Base-by-base conservation (phyloP, 2,797 vertebrate species). In the Crocodylus rhombifer region DNA sequence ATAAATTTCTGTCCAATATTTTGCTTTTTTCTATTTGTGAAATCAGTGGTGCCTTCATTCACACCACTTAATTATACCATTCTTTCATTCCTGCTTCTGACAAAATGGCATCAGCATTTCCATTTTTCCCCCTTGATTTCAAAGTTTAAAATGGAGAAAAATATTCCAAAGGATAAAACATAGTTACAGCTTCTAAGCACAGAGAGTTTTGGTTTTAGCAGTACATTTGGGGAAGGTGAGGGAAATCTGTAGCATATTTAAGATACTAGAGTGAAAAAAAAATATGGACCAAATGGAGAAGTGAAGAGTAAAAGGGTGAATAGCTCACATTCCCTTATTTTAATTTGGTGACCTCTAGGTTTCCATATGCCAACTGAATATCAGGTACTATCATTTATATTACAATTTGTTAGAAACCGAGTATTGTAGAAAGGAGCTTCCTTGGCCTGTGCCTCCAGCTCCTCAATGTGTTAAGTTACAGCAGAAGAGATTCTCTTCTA, bases 281-380 rank as follows among this genome's bases (percentile, higher is more conserved):
- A 26, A 26, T 9, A 0, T 21, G 21, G 84, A n/a, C 36, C 23
- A 4, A 1, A 0, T 21, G 8, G 2, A 75, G 63, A 84, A 42
- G 51, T 77, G 42, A 51, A 51, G 42, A 69, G 17, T 69, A 21
- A 33, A 33, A 36, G 21, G 60, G 33, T 58, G 51, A n/a, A 9
- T 56, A 25, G 28, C 36, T 87, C 1, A 0, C 0, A 1, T 69
- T 75, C 13, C 14, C n/a, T 69, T 75, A 7, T n/a, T 69, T 69
- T 36, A 18, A 56, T 33, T 57, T 56, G 56, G 71, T 14, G 79
- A 80, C 9, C 65, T 14, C n/a, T 75, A 51, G 42, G 42, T 10
- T 20, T 69, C n/a, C n/a, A 65, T 30, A n/a, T n/a, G n/a, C 56
- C 51, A 73, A 0, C 4, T 7, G 20, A 7, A 17, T 7, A 15